phyloP scores from a whole-genome alignment of 2,888 invertebrate species.

The Troides helena region DNA sequence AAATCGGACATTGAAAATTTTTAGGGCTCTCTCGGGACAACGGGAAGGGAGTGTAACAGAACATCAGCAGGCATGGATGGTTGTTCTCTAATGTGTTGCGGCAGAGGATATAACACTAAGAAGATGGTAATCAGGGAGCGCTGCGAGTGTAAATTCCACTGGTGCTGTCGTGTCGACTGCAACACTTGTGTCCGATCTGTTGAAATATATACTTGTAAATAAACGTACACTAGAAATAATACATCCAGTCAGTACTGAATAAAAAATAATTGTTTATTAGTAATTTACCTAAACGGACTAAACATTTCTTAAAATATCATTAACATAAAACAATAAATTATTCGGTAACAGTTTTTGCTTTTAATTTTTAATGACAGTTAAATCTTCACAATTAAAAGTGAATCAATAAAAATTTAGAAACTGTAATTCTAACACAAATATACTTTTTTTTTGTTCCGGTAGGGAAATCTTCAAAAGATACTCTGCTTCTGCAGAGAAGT shows the following conservation, averaged over 20 bases:
- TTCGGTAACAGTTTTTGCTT: too few species aligned
- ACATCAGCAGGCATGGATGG: conserved; percentile 90
- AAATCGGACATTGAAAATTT: conserved; percentile 21
- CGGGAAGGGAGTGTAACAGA: conserved; percentile 86
- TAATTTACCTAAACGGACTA: background rate
- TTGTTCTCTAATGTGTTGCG: conserved; percentile 94
- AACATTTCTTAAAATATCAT: background rate
- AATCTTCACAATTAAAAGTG: background rate
- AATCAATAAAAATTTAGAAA: background rate
- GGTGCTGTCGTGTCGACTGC: conserved; percentile 97
- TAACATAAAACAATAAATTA: too few species aligned
- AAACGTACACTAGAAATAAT: conserved; percentile 18
- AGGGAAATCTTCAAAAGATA: too few species aligned
- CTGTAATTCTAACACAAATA: background rate
- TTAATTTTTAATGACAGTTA: too few species aligned
- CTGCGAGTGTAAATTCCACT: conserved; percentile 97
- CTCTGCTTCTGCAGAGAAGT: too few species aligned
- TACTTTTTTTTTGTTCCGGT: too few species aligned
- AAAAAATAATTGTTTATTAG: background rate
- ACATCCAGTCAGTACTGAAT: background rate
- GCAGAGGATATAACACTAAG: conserved; percentile 94
- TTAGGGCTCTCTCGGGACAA: conserved; percentile 81
- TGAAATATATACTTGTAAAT: conserved; percentile 94
- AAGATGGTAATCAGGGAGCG: conserved; percentile 88
- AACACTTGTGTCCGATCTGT: conserved; percentile 90